Evolutionary conservation across 2,888 invertebrate species (phyloP).

Genomic region (Scaptomyza caliginosa): DNA sequence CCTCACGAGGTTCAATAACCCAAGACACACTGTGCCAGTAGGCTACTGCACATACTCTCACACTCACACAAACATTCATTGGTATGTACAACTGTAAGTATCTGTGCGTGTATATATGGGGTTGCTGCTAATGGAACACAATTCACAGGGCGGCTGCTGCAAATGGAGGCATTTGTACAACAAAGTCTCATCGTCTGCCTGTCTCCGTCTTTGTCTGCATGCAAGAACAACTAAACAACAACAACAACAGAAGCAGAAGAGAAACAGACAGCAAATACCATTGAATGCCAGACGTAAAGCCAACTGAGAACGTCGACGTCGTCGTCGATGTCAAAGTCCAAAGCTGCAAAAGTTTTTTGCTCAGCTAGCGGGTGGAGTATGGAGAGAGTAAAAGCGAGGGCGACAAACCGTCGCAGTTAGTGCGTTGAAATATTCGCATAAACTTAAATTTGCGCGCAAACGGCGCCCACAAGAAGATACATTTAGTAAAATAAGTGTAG

Average conservation of each 20-base stretch:
- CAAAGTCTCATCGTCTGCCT: constrained; percentile 31
- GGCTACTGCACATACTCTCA: constrained; percentile 29
- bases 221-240: constrained; percentile 53
- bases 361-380: neutral
- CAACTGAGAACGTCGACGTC: constrained; percentile 32
- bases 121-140: constrained; percentile 76
- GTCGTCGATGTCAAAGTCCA: constrained; percentile 59
- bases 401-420: constrained; percentile 65
- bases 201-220: constrained; percentile 52
- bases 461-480: constrained; percentile 45
- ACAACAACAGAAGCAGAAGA: constrained; percentile 23
- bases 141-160: constrained; percentile 72
- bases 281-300: constrained; percentile 49
- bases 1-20: constrained; percentile 21
- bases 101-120: constrained; percentile 47
- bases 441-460: constrained; percentile 77
- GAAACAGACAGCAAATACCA: constrained; percentile 47
- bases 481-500: constrained; percentile 29
- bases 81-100: constrained; percentile 38
- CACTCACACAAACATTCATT: constrained; percentile 18
- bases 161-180: constrained; percentile 48
- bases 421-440: constrained; percentile 66
- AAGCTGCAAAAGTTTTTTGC: constrained; percentile 66
- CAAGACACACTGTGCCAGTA: constrained; percentile 50
- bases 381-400: constrained; percentile 9